phyloP scores from a whole-genome alignment of 2,113 vertebrate genomes.

The Solenodon paradoxus region DNA sequence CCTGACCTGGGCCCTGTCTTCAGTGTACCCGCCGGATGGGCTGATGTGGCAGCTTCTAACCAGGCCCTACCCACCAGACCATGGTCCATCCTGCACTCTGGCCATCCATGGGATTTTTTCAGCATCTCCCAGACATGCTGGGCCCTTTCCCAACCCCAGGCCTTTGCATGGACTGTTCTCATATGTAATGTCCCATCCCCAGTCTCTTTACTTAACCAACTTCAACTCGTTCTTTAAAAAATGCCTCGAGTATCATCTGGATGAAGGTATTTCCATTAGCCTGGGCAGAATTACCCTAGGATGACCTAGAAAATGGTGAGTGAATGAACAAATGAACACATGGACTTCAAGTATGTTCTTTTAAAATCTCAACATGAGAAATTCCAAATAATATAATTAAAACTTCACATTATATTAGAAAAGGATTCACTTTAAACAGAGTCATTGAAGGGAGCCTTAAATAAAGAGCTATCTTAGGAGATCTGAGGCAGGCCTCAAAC shows the following conservation, averaged over 20 bases:
- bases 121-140: not conserved
- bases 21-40: not conserved
- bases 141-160: not conserved
- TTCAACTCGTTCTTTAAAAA: not conserved
- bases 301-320: not conserved
- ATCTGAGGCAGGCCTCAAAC: not conserved
- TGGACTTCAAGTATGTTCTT: not conserved
- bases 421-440: not conserved
- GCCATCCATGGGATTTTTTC: not conserved
- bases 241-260: not conserved
- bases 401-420: not conserved
- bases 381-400: not conserved
- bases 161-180: not conserved
- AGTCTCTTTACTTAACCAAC: not conserved
- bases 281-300: not conserved
- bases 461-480: not conserved
- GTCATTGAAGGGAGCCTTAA: not conserved
- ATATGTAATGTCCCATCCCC: not conserved
- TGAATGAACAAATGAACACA: not conserved
- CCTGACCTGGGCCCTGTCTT: not conserved
- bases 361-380: not conserved
- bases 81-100: not conserved
- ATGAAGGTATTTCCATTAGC: not conserved
- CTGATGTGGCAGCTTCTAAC: not conserved
- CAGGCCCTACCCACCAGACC: not conserved